Evolutionary conservation across 2,113 vertebrate species (phyloP).

Genomic region (Ciconia maguari): DNA sequence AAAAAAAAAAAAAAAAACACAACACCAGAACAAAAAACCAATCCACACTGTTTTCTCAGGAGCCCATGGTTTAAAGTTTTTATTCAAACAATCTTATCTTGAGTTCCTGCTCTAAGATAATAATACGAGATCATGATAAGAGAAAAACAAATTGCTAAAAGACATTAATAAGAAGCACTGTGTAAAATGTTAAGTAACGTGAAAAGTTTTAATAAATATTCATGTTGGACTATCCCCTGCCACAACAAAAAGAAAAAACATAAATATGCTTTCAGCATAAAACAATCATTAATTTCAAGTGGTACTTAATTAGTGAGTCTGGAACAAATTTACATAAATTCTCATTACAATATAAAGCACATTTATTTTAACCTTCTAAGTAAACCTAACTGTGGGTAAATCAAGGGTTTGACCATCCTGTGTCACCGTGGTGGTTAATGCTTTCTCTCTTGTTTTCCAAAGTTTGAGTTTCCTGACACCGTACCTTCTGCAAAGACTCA

Average conservation of each 20-base stretch:
- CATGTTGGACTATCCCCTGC: background rate
- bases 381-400: conserved; percentile 2
- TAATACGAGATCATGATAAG: background rate
- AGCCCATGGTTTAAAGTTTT: background rate
- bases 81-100: background rate
- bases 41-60: background rate
- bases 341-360: conserved; percentile 26
- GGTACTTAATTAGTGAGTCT: conserved; percentile 58
- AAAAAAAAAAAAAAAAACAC: background rate
- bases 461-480: background rate
- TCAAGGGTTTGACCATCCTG: background rate
- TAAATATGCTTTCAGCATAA: conserved; percentile 56
- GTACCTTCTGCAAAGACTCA: background rate
- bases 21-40: accelerated
- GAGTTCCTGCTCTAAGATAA: background rate
- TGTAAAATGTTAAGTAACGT: background rate
- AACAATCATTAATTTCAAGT: conserved; percentile 66
- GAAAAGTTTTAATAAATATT: conserved; percentile 54
- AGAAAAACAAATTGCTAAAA: background rate
- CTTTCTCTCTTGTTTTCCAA: background rate
- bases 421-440: background rate
- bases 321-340: conserved; percentile 59
- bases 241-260: conserved; percentile 34
- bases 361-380: conserved; percentile 21
- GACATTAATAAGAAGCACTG: background rate